Conservation (phyloP, 2,888 invertebrate genomes). For the Nymphalis urticae region DNA sequence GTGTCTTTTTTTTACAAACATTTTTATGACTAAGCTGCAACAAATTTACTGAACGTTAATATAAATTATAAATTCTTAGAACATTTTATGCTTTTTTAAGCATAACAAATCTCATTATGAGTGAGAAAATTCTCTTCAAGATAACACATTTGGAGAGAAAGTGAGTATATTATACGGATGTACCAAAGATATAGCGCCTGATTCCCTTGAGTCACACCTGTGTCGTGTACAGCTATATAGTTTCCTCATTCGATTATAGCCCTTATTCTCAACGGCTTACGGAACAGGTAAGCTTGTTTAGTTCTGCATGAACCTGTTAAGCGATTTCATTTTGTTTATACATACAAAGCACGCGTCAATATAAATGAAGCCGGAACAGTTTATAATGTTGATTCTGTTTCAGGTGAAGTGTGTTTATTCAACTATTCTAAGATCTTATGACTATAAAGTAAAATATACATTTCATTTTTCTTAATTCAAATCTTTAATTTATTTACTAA, state of each 20-base stretch:
- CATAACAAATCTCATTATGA: constrained; percentile 33
- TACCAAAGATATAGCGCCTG: constrained; percentile 28
- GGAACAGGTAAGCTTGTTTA: not conserved
- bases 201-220: constrained; percentile 42
- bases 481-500: too few relatives aligned
- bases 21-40: not conserved
- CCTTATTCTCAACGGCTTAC: constrained; percentile 18
- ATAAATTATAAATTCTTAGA: constrained; percentile 17
- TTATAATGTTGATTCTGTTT: constrained; percentile 22
- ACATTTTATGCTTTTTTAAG: constrained; percentile 29
- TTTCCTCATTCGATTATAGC: constrained; percentile 25
- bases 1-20: not conserved
- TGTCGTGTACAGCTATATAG: constrained; percentile 20
- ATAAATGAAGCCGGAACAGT: constrained; percentile 32
- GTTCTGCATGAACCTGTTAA: constrained; percentile 29
- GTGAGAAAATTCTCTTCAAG: constrained; percentile 32
- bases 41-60: not conserved
- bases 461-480: too few relatives aligned
- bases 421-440: too few relatives aligned
- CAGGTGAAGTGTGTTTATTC: constrained; percentile 1
- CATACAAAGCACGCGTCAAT: constrained; percentile 27
- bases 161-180: constrained; percentile 37
- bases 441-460: too few relatives aligned
- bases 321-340: constrained; percentile 29
- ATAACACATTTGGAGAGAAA: constrained; percentile 33